Evolutionary conservation across 2,797 vertebrate species (phyloP), one percentile per base, ranked within the genome.

Genomic region (Taenioides sp.): DNA sequence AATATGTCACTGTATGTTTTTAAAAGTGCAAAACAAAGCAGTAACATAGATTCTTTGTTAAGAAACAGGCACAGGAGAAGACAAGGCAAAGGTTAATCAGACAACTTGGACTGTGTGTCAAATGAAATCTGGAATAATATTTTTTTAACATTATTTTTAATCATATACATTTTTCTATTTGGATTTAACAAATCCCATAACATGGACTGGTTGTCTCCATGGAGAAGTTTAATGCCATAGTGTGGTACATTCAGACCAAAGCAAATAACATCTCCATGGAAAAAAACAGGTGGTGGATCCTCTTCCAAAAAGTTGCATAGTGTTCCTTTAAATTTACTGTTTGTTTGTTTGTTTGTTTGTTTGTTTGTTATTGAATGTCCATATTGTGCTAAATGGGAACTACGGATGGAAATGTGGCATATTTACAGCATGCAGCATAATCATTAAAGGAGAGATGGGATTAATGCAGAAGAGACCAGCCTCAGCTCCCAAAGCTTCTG

Each of bases 401-500:
- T 37, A 37, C 34, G 7, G 9, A 37, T 37, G 34, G 9, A 9
- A 37, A 37, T 10, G 9, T 37, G 9, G 34, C 9, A 10, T 37
- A 37, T 37, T 37, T 37, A 37, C 34, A 37, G 34, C 34, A 37
- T 2, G 59, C 79, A 72, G 75, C 62, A 67, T 5, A 70, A 78
- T 65, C 73, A 57, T 74, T 76, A 87, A 80, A 86, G 71, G 63
- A 23, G 1, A 55, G n/a, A 10, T 23, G 22, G 52, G 7, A n/a
- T 72, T 70, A 66, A 76, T 75, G 68, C 73, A 67, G 70, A 27
- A 73, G 55, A 75, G 69, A 64, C 27, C 52, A 64, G 70, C 60
- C 5, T 71, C 76, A 40, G 62, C 78, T 84, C 82, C 81, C 73
- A 80, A 73, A 86, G 80, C 81, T 71, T 72, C 77, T 80, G 86